phyloP scores from a whole-genome alignment of 2,113 vertebrate genomes.

The Heloderma charlesbogerti region DNA sequence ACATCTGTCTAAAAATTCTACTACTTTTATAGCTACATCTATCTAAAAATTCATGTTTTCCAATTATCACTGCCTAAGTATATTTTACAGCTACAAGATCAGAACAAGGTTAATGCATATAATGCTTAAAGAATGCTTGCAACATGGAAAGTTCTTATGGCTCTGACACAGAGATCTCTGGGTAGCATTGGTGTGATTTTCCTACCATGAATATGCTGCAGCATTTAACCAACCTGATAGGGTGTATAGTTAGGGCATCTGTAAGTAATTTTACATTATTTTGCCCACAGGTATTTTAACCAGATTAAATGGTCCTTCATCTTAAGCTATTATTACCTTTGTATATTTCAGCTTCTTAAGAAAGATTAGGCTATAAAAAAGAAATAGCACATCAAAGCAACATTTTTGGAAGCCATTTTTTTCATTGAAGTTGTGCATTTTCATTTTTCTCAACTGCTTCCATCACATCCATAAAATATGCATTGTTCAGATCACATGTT shows the following conservation, averaged over 20 bases:
- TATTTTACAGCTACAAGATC: conserved; percentile 59
- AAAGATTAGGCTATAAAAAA: conserved; percentile 4
- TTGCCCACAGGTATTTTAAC: conserved; percentile 22
- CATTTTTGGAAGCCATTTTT: background rate
- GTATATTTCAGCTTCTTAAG: conserved; percentile 11
- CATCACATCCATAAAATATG: conserved; percentile 37
- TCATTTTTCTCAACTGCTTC: conserved; percentile 27
- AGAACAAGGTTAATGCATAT: conserved; percentile 67
- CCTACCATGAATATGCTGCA: background rate
- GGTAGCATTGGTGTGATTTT: background rate
- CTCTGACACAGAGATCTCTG: conserved; percentile 42
- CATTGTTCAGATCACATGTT: background rate
- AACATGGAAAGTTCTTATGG: conserved; percentile 26
- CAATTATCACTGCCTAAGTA: conserved; percentile 54
- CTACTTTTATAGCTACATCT: conserved; percentile 55
- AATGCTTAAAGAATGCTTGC: conserved; percentile 58
- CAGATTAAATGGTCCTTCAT: background rate
- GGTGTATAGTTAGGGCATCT: background rate
- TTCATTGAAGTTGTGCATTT: background rate
- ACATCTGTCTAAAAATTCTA: conserved; percentile 66
- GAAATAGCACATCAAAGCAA: background rate
- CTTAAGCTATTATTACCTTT: background rate
- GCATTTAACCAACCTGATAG: background rate
- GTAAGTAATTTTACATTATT: background rate
- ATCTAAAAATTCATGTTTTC: conserved; percentile 68